Evolutionary conservation across 2,797 vertebrate species (phyloP), one percentile per base, ranked within the genome.

Genomic region (Hapalemur alaotrensis): DNA sequence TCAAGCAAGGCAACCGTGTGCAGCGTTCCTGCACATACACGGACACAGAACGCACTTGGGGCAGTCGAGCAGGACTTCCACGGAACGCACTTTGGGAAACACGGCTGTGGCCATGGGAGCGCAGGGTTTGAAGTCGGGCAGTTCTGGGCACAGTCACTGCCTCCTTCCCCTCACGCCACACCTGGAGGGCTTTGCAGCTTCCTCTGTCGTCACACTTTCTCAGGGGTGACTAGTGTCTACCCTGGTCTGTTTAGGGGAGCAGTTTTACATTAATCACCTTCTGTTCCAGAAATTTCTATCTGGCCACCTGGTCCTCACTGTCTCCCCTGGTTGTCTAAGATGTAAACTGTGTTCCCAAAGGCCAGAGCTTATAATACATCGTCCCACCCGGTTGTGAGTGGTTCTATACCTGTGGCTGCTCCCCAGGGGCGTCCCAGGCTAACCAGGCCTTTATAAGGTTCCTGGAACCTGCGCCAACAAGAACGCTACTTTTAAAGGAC

Each of bases 201-300:
- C 35, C 41, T 70, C 20, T 25, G 22, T 35, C 43, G 14, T 22
- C 7, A 0, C 1, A 6, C 9, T 17, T 46, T 82, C 73, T 63
- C 15, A 41, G 50, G 65, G 35, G 59, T 6, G 6, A 14, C 7
- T 2, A 28, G 35, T 0, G 0, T 43, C 52, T 25, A 20, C 4
- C 8, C 15, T 1, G 7, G 30, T 32, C 75, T 30, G 15, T 48
- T 70, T 14, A 23, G 54, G 52, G 67, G 8, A 73, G 18, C 9
- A n/a, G 46, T 28, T 91, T 54, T 41, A 92, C 18, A n/a, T 18
- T 4, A 18, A 61, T 0, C 82, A 8, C 1, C 17, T 65, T 79
- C 54, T 25, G 7, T 28, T 78, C 65, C 23, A 61, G 70, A 94
- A 67, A 52, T 12, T 38, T 61, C 75, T 20, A 30, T 73, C 48